A percentile compares a stretch with the other conserved stretches of the same genome.
Conservation (phyloP, 2,113 vertebrate genomes). For the Hepsetus odoe region DNA sequence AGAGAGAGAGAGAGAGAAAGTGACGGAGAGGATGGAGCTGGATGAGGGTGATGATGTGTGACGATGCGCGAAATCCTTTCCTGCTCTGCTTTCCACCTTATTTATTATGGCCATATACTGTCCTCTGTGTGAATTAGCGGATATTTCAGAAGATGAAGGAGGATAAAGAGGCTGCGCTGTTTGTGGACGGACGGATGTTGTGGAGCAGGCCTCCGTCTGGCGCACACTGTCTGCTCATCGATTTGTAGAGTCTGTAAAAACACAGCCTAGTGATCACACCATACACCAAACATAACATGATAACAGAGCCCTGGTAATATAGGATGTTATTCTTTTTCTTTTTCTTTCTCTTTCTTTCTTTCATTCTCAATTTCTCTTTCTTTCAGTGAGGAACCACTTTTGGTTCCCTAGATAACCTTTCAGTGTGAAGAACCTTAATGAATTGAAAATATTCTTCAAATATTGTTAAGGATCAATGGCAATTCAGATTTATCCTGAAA, state of each 20-base stretch:
- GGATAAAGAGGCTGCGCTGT: neutral
- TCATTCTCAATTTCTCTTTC: neutral
- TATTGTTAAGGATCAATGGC: too few relatives aligned
- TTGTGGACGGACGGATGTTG: neutral
- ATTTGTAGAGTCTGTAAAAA: conserved; percentile 5
- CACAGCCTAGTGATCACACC: neutral
- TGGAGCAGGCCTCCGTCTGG: conserved; percentile 10
- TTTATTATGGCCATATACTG: conserved; percentile 16
- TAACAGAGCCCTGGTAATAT: neutral
- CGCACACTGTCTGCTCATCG: conserved; percentile 2
- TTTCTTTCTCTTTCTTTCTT: neutral
- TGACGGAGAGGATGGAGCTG: neutral
- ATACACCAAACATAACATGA: too few relatives aligned
- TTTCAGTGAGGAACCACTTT: neutral
- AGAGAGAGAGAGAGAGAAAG: neutral
- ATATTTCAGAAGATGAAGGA: neutral
- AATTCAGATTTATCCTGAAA: too few relatives aligned
- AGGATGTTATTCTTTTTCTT: neutral
- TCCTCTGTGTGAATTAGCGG: neutral
- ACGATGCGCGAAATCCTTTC: conserved; percentile 44
- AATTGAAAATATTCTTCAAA: too few relatives aligned
- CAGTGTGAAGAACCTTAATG: too few relatives aligned
- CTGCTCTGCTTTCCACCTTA: conserved; percentile 30
- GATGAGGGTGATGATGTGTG: conserved; percentile 43
- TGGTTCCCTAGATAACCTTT: neutral